These are phyloP conservation scores for Drosophila colorata DNA, from an alignment of 2,888 invertebrate genomes.

Conservation along the genomic window DNA sequence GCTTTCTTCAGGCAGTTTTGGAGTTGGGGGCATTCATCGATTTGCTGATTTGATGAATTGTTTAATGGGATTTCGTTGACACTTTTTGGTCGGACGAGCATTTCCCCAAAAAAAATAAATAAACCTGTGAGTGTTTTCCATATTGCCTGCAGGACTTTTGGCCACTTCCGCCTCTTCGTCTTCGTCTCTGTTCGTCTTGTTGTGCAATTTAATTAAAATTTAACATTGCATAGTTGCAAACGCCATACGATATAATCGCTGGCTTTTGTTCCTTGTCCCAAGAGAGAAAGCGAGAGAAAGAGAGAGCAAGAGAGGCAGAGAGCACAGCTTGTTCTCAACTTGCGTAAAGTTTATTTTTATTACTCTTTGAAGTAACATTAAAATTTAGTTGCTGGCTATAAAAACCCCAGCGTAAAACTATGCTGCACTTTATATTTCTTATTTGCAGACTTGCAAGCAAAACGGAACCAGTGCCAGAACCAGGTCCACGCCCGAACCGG, in stretches of 20 bases:
- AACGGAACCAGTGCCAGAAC: slow-evolving; percentile 21
- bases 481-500: slow-evolving; percentile 10
- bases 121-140: slow-evolving; percentile 12
- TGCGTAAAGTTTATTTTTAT: slow-evolving; percentile 78
- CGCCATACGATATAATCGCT: slow-evolving; percentile 32
- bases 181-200: slow-evolving; percentile 24
- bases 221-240: slow-evolving; percentile 59
- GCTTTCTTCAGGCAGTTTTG: no score
- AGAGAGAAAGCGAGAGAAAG: not conserved
- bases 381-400: slow-evolving; percentile 76
- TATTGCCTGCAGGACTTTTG: not conserved
- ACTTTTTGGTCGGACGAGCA: slow-evolving; percentile 30
- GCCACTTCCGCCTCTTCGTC: not conserved
- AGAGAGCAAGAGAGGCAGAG: not conserved
- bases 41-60: slow-evolving; percentile 73
- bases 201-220: slow-evolving; percentile 76
- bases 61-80: slow-evolving; percentile 64
- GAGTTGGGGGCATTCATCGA: slow-evolving; percentile 49
- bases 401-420: slow-evolving; percentile 67
- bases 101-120: slow-evolving; percentile 8
- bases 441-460: slow-evolving; percentile 54
- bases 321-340: slow-evolving; percentile 62
- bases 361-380: slow-evolving; percentile 80
- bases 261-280: slow-evolving; percentile 46
- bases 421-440: slow-evolving; percentile 74